Base-by-base conservation (phyloP, 2,888 invertebrate genomes). In the Cremastinae sp. region DNA sequence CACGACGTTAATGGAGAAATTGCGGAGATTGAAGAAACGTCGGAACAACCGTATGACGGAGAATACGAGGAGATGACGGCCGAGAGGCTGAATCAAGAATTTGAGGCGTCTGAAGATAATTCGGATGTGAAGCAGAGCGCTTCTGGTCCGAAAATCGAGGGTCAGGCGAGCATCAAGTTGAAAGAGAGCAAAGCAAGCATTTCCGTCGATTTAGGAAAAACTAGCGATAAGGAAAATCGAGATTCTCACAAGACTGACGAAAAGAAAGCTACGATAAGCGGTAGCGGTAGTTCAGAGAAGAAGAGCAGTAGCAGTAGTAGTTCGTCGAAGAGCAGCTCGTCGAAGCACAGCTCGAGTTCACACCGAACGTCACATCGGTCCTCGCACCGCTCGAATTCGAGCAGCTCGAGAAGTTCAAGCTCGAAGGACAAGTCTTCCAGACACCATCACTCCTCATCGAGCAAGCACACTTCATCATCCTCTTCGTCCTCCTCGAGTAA, bases 171-270 rank as follows among this genome's bases (percentile, higher is more conserved):
- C 71, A 68, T 62, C 51, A 84, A 80, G 20, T 55, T 45, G 64
- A 84, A 83, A 74, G 83, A 84, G 18, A 73, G 69, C 75, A 89
- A 59, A 39, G 74, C 68, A 35, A 49, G 3, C 41, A 35, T 66
- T 70, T 80, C 53, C 51, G 37, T 75, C 81, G 91, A 86, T 83
- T 91, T 88, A 87, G 91, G 91, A 78, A 92, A 91, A 86, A 91
- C 91, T 18, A 92, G 90, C 82, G 91, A 90, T 73, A 91, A 90
- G 82, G 91, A 88, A 82, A 91, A 90, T 80, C 90, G 91, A 56
- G 89, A 89, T 82, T 86, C 84, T 59, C 89, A 89, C 83, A 91
- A 90, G 79, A 91, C 90, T 77, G 90, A 91, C 64, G 91, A 91
- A 62, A 90, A 88, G 74, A 89, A 83, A 41, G 79, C 68, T 12